These are phyloP conservation scores for Apostichopus californicus DNA, from an alignment of 35 echinoderm and acorn worm genomes.

Conservation along the genomic window DNA sequence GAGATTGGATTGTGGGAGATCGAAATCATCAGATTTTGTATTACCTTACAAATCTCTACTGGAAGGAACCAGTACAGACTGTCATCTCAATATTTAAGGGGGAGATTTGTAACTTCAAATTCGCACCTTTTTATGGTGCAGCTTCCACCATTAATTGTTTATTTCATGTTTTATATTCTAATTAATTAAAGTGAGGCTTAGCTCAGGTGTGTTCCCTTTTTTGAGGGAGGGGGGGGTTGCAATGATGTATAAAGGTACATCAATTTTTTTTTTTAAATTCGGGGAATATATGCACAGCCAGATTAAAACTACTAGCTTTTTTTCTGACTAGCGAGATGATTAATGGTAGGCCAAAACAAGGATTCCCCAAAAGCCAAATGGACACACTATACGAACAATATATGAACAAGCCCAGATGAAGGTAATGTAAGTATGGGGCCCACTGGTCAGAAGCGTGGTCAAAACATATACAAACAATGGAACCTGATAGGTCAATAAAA, in stretches of 20 bases:
- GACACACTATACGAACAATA: neutral
- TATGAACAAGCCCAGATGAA: neutral
- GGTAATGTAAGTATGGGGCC: neutral
- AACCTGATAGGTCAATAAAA: constrained; percentile 28
- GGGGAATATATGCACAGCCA: neutral
- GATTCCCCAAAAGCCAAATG: neutral
- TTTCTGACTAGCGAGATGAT: neutral
- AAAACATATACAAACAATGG: constrained; percentile 38
- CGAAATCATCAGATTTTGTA: constrained; percentile 29
- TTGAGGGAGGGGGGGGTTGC: neutral
- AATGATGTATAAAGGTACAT: neutral
- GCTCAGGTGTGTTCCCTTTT: constrained; percentile 18
- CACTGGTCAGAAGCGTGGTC: neutral
- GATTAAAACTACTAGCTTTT: neutral
- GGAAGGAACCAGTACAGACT: constrained; percentile 16
- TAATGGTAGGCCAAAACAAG: neutral
- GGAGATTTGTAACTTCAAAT: constrained; percentile 50
- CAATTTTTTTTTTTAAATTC: neutral
- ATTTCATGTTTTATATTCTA: constrained; percentile 58
- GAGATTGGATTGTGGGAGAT: constrained; percentile 53
- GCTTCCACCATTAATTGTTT: constrained; percentile 54
- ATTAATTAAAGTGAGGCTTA: constrained; percentile 59
- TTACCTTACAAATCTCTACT: neutral
- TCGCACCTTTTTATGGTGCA: constrained; percentile 39
- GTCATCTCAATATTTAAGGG: constrained; percentile 50